These are phyloP conservation scores for Apaloderma vittatum DNA, from an alignment of 2,113 vertebrate species.

Conservation along the genomic window DNA sequence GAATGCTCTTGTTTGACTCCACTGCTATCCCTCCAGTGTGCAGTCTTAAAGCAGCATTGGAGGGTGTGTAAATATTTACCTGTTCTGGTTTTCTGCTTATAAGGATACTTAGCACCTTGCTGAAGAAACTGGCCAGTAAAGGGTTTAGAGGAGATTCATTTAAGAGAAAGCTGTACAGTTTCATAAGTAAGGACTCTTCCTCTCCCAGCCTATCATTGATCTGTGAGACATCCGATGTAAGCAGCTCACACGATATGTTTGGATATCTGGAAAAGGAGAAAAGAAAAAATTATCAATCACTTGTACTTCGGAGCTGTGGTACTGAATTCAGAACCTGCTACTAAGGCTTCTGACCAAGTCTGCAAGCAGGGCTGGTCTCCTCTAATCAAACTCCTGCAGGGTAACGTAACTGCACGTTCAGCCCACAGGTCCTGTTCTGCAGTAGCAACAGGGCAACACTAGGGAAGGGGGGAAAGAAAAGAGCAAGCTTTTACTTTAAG, in stretches of 20 bases:
- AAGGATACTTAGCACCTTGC: slow-evolving; percentile 98
- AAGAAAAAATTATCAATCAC: neutral
- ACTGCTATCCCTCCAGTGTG: neutral
- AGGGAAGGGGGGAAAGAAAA: neutral
- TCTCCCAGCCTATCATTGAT: slow-evolving; percentile 96
- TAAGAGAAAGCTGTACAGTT: slow-evolving; percentile 94
- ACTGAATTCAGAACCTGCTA: neutral
- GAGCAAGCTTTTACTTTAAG: neutral
- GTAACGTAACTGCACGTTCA: neutral
- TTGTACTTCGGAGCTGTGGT: neutral
- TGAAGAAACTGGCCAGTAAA: slow-evolving; percentile 97
- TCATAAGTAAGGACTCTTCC: slow-evolving; percentile 93
- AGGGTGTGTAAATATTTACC: slow-evolving; percentile 75
- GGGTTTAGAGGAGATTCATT: slow-evolving; percentile 95
- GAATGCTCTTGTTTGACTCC: neutral
- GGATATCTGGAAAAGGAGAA: slow-evolving; percentile 85
- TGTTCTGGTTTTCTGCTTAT: slow-evolving; percentile 98
- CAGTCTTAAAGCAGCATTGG: neutral
- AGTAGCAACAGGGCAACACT: neutral
- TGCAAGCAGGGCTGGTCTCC: neutral
- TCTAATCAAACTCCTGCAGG: neutral
- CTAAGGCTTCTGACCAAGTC: neutral
- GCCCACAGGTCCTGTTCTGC: neutral
- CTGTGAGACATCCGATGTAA: slow-evolving; percentile 95
- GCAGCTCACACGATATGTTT: slow-evolving; percentile 98